A percentile compares a stretch with the other conserved stretches of the same genome.
Evolutionary conservation across 1,140 invertebrate species (phyloP).

Genomic region (Bombus superbus): DNA sequence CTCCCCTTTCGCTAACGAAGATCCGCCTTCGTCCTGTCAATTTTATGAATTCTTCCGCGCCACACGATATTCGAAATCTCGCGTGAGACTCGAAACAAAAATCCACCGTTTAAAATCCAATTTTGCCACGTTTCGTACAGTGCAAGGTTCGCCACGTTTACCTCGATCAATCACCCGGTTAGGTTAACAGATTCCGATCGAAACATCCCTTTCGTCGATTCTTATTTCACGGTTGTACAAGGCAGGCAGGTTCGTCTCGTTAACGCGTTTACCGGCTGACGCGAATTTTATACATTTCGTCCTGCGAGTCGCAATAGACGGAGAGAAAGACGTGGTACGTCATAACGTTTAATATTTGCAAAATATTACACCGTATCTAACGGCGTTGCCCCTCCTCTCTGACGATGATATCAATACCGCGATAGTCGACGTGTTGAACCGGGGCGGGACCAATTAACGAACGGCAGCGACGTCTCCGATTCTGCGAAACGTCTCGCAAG

Average conservation of each 20-base stretch:
- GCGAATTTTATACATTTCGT: no score
- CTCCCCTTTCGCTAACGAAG: background rate
- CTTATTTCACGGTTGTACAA: background rate
- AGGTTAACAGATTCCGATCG: conserved; percentile 12
- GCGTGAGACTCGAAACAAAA: no score
- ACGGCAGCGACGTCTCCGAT: background rate
- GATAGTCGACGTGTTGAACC: no score
- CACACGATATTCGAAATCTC: background rate
- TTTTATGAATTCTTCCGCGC: no score
- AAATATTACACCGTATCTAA: no score
- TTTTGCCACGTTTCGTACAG: background rate
- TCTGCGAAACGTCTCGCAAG: conserved; percentile 4
- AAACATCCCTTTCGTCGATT: background rate
- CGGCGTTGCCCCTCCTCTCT: no score
- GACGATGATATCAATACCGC: no score
- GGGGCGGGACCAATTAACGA: conserved; percentile 19
- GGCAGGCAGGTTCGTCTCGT: background rate
- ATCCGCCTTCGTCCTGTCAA: background rate
- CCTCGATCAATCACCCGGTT: background rate
- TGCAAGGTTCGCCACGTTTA: background rate
- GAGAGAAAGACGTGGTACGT: no score
- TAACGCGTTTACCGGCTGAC: background rate
- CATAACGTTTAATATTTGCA: no score
- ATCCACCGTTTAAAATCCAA: background rate
- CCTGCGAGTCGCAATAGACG: no score